Evolutionary conservation across 2,797 vertebrate species (phyloP), one percentile per base, ranked within the genome.

Genomic region (Danio aesculapii): DNA sequence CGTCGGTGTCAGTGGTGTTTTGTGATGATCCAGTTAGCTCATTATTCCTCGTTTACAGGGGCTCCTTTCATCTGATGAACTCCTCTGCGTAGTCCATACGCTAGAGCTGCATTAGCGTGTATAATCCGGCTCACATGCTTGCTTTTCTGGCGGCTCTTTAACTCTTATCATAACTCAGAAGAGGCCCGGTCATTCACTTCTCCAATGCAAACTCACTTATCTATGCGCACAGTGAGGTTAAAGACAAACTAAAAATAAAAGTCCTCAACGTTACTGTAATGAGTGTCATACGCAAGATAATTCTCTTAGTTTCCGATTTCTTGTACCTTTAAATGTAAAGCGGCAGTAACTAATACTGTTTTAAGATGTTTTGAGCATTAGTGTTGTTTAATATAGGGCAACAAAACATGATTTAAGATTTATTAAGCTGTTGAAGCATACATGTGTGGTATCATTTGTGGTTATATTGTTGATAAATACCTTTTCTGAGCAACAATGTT

Each of bases 161-260:
- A 62, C 44, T 11, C 59, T 63, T 75, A 75, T 75, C 73, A 43
- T 3, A 77, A 67, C 52, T 66, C 75, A 12, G 1, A 66, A 57
- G 63, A 77, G 75, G 75, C 75, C 47, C 11, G 12, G 39, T 57
- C 62, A 57, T 16, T 77, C 63, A 46, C 52, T 77, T 77, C 41
- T 47, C 39, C 41, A 57, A 14, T 16, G 55, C 49, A 66, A 46
- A 62, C 30, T 41, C 11, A 0, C 61, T 57, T 77, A 66, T 77
- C 75, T 55, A 0, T 63, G 39, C 50, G n/a, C 55, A 16, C 62
- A n/a, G n/a, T 0, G 3, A 64, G 13, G 17, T 12, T 17, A 44
- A 44, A 44, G n/a, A 16, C 1, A 57, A 44, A 57, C 16, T 1
- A 21, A 57, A 50, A 49, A 47, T 30, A 21, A 14, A 59, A 12